phyloP scores from a whole-genome alignment of 2,113 vertebrate species.

The Centropristis striata region DNA sequence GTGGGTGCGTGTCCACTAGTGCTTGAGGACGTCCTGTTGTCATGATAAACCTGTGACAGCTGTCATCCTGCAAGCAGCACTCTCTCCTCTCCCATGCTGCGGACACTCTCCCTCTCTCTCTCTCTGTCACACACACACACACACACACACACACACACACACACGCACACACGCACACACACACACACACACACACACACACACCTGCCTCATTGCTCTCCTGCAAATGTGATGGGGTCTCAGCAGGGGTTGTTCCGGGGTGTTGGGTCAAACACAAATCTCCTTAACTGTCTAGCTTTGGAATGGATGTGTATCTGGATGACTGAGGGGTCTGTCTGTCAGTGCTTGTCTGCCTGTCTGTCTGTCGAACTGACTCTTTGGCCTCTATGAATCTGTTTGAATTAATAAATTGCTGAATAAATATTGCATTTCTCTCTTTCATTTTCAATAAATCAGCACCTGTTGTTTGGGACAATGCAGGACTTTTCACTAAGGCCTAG shows the following conservation, averaged over 20 bases:
- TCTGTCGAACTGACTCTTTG: background rate
- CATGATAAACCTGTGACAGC: conserved; percentile 74
- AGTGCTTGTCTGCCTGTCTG: conserved; percentile 35
- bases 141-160: conserved; percentile 19
- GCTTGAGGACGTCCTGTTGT: conserved; percentile 55
- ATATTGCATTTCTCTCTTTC: conserved; percentile 4
- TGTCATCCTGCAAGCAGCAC: conserved; percentile 69
- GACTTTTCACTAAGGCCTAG: background rate
- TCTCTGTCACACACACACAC: background rate
- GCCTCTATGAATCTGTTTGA: background rate
- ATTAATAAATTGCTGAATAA: conserved; percentile 24
- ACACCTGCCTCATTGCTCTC: conserved; percentile 40
- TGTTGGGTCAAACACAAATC: conserved; percentile 67
- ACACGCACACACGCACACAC: conserved; percentile 16
- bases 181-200: background rate
- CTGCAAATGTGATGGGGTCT: conserved; percentile 62
- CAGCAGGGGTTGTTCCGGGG: conserved; percentile 49
- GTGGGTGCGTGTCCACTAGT: conserved; percentile 18
- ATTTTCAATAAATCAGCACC: conserved; percentile 37
- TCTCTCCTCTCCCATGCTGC: conserved; percentile 47
- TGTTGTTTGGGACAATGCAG: conserved; percentile 43
- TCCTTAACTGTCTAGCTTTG: conserved; percentile 56
- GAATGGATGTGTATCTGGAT: conserved; percentile 46
- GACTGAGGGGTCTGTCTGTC: conserved; percentile 54
- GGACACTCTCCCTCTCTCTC: background rate